Conservation (phyloP, 2,797 vertebrate genomes). For the Notamacropus eugenii region DNA sequence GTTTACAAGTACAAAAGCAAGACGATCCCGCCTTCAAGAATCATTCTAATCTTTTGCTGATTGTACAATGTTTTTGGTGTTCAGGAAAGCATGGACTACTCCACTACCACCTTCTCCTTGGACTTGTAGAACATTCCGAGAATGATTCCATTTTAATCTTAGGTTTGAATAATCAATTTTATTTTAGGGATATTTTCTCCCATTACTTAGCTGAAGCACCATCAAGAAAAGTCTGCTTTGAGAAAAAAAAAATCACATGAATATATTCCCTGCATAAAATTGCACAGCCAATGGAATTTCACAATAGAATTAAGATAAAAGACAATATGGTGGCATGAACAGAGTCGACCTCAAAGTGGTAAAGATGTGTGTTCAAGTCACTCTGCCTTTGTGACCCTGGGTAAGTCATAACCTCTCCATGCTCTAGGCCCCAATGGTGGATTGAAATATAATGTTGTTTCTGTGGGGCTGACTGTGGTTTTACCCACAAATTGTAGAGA, state of each 20-base stretch:
- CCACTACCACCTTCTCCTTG: not conserved
- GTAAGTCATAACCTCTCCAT: not conserved
- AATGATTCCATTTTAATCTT: conserved; percentile 14
- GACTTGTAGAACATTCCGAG: not conserved
- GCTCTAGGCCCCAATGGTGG: not conserved
- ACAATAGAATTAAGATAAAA: not conserved
- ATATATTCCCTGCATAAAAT: not conserved
- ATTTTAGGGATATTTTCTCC: conserved; percentile 21
- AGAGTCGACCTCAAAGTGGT: not conserved
- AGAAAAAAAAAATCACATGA: not conserved
- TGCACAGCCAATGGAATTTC: not conserved
- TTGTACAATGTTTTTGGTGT: not conserved
- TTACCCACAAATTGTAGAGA: not conserved
- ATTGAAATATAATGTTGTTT: not conserved
- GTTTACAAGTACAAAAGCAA: not conserved
- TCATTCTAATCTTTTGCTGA: not conserved
- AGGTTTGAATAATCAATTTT: not conserved
- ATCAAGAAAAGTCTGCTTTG: not conserved
- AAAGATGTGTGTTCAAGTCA: not conserved
- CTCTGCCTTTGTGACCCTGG: not conserved
- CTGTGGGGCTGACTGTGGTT: not conserved
- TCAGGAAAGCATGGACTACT: not conserved
- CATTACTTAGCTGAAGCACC: not conserved
- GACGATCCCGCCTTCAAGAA: not conserved
- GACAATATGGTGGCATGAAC: not conserved